These are phyloP conservation scores for Drosophila lowei DNA, from an alignment of 1,140 invertebrate species.

Conservation along the genomic window DNA sequence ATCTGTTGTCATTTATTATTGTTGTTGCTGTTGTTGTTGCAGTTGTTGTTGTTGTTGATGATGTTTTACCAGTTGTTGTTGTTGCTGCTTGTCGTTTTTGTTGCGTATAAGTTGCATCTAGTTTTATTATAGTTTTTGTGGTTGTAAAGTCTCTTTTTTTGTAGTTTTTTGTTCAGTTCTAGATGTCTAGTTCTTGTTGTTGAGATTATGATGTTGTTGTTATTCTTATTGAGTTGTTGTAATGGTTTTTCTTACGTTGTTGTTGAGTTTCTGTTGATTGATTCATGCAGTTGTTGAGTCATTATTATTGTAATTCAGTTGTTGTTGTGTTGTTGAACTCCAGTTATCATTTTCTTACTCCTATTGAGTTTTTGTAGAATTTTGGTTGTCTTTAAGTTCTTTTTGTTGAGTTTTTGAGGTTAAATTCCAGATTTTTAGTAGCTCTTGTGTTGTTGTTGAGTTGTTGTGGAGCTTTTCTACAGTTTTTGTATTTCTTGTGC, in stretches of 20 bases:
- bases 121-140: neutral
- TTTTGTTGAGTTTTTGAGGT: too few relatives aligned
- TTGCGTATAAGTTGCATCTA: neutral
- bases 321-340: neutral
- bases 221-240: too few relatives aligned
- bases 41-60: conserved; percentile 43
- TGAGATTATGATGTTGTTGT: neutral
- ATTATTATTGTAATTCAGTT: too few relatives aligned
- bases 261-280: conserved; percentile 3
- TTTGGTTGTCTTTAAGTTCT: too few relatives aligned
- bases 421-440: too few relatives aligned
- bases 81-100: conserved; percentile 14
- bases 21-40: conserved; percentile 32
- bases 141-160: conserved; percentile 9
- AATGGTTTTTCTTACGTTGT: neutral
- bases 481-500: too few relatives aligned
- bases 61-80: conserved; percentile 3
- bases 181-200: conserved; percentile 22
- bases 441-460: too few relatives aligned
- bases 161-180: neutral
- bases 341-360: too few relatives aligned
- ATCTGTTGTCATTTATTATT: conserved; percentile 70
- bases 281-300: neutral
- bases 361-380: too few relatives aligned
- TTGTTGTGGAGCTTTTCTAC: too few relatives aligned